Conservation (phyloP, 2,888 invertebrate species). For the Meghimatium bilineatum region DNA sequence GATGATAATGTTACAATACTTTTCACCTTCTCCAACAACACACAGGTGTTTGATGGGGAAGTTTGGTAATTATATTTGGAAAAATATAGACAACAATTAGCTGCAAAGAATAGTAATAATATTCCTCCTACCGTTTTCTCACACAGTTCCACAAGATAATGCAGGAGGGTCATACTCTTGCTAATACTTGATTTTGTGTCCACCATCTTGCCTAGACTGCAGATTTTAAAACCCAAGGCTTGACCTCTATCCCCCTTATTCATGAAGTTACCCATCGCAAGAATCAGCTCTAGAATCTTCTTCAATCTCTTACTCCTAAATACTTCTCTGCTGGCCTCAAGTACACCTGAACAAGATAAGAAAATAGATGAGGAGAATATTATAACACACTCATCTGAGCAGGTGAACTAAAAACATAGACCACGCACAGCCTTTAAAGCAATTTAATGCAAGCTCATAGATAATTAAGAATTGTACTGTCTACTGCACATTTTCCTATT, state of each 20-base stretch:
- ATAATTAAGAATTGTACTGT: no score
- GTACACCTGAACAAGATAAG: background rate
- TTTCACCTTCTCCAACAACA: no score
- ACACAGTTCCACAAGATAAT: slow-evolving; percentile 88
- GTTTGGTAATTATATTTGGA: no score
- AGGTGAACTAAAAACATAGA: no score
- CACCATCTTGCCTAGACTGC: slow-evolving; percentile 90
- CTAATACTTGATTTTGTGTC: slow-evolving; percentile 95
- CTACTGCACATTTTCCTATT: no score
- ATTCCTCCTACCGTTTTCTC: slow-evolving; percentile 81
- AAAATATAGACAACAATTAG: no score
- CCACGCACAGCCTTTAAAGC: no score
- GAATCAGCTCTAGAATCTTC: slow-evolving; percentile 89
- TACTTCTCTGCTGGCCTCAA: slow-evolving; percentile 90
- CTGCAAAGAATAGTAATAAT: background rate
- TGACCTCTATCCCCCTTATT: slow-evolving; percentile 92
- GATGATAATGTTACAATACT: no score
- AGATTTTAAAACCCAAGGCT: slow-evolving; percentile 92
- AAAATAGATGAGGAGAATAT: background rate
- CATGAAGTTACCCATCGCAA: slow-evolving; percentile 96
- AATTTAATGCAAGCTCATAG: no score
- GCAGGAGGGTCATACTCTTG: slow-evolving; percentile 92
- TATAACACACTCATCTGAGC: no score
- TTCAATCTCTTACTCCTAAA: slow-evolving; percentile 86
- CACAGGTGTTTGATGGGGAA: no score